Base-by-base conservation (phyloP, 2,113 vertebrate genomes). In the Microcebus griseorufus region DNA sequence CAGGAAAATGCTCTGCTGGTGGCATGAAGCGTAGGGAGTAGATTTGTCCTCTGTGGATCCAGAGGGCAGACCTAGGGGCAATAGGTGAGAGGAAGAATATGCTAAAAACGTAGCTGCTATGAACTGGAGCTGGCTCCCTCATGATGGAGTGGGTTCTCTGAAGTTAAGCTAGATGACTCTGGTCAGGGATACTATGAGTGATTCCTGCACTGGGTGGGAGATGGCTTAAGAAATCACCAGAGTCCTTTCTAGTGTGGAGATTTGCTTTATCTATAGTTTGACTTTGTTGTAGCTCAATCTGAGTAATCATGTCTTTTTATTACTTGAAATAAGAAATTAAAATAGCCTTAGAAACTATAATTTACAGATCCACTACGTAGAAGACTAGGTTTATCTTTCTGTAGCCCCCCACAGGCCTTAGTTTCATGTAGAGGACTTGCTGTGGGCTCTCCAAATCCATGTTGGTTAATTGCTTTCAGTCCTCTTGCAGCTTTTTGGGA, bases 181-280 rank as follows among this genome's bases (percentile, higher is more conserved):
- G 25, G 14, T n/a, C 22, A 95, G n/a, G 14, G 51, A 20, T 34
- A 23, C 76, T 53, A 9, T 72, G 51, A 65, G 45, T 27, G n/a
- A 45, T 42, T 64, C 67, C 45, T 13, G 2, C 23, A 9, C 9
- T 2, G 5, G 48, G 34, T 90, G 64, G 53, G 80, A 62, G 73
- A 78, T n/a, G 48, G 81, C 51, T 42, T 16, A 39, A 48, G 84
- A 83, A 51, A 17, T 79, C 18, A 25, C n/a, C 37, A 5, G 48
- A 90, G 75, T 58, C 29, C 29, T 76, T 94, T 81, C 45, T 42
- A 69, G 32, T 48, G 16, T 90, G 42, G 25, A 65, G 37, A 76
- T 93, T 91, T 86, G 85, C 29, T 94, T 96, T 89, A 34, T 48
- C 58, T 95, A 29, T 96, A 79, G 64, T 91, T 93, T 87, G 12